phyloP scores from a whole-genome alignment of 2,113 vertebrate species.

The Tor tambroides region DNA sequence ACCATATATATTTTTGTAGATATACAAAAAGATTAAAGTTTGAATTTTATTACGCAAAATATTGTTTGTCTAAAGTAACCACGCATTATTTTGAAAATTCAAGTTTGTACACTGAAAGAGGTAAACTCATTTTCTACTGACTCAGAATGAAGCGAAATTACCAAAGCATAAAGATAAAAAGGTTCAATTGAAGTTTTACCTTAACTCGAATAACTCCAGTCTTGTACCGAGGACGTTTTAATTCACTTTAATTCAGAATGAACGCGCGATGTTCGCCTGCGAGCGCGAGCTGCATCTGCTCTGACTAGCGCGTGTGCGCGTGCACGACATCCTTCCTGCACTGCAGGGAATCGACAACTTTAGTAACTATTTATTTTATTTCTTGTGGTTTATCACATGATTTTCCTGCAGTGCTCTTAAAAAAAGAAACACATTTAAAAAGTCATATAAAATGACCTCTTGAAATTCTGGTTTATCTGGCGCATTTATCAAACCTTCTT shows the following conservation, averaged over 20 bases:
- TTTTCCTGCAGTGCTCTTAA: neutral
- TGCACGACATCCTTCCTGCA: conserved; percentile 32
- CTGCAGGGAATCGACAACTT: neutral
- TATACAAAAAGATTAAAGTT: neutral
- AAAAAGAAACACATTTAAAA: too few species aligned
- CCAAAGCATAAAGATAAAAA: neutral
- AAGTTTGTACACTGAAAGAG: neutral
- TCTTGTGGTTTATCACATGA: neutral
- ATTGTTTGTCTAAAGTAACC: neutral
- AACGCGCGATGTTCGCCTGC: neutral
- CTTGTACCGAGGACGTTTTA: conserved; percentile 49
- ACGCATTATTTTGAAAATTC: neutral
- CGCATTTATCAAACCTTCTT: neutral
- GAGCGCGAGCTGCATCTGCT: conserved; percentile 7
- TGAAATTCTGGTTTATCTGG: too few species aligned
- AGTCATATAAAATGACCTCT: too few species aligned
- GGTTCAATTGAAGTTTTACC: conserved; percentile 32
- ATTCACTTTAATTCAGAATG: conserved; percentile 2
- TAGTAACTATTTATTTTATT: neutral
- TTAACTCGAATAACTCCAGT: conserved; percentile 56
- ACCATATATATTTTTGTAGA: neutral
- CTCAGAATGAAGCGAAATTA: neutral
- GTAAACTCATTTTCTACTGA: neutral
- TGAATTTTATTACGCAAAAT: neutral
- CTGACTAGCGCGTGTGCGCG: neutral